Percentiles rank a stretch among this genome's conserved stretches.
phyloP scores from a whole-genome alignment of 1,140 invertebrate species.

The Heliconius congener region DNA sequence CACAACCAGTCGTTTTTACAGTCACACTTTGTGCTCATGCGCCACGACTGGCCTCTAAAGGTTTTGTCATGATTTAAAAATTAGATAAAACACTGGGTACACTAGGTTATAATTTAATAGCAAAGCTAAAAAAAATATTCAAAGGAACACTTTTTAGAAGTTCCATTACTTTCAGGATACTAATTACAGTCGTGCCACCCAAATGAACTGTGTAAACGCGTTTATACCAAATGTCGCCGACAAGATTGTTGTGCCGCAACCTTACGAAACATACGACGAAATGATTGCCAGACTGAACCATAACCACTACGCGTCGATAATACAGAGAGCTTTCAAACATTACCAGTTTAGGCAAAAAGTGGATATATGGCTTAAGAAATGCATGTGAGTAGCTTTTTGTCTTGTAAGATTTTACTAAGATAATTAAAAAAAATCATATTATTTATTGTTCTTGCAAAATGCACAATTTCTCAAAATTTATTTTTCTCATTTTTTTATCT shows the following conservation, averaged over 20 bases:
- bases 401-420: no score
- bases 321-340: conserved; percentile 82
- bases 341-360: conserved; percentile 78
- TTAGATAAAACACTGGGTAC: background rate
- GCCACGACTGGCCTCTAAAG: no score
- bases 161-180: conserved; percentile 63
- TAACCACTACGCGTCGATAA: conserved; percentile 81
- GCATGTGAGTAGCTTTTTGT: conserved; percentile 57
- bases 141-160: no score
- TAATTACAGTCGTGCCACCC: conserved; percentile 77
- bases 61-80: no score
- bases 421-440: no score
- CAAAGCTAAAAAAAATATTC: background rate
- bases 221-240: conserved; percentile 83
- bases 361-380: conserved; percentile 72
- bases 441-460: no score
- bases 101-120: background rate
- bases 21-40: no score
- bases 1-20: no score
- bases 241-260: conserved; percentile 78
- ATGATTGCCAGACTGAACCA: conserved; percentile 77
- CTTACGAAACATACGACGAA: conserved; percentile 82
- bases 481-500: no score
- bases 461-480: no score
- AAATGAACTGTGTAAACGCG: conserved; percentile 80